Percentiles rank a stretch among this genome's conserved stretches.
These are phyloP conservation scores for Probosciger aterrimus DNA, from an alignment of 2,113 vertebrate genomes.

Conservation along the genomic window DNA sequence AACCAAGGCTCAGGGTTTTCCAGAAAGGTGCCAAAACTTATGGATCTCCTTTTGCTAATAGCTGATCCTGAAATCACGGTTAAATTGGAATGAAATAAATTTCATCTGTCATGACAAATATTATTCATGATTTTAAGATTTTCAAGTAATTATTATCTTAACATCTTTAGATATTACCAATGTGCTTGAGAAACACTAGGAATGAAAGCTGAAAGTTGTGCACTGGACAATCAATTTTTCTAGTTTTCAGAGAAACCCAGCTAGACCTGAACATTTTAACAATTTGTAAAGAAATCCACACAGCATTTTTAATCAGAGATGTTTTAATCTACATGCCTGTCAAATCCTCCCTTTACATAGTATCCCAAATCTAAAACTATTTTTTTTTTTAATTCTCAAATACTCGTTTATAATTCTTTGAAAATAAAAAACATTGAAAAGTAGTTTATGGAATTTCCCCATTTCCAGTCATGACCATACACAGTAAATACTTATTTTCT, in stretches of 20 bases:
- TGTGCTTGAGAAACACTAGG: background rate
- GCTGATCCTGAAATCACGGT: background rate
- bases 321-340: background rate
- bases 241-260: background rate
- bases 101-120: background rate
- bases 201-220: background rate
- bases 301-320: background rate
- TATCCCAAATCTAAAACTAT: background rate
- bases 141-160: background rate
- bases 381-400: background rate
- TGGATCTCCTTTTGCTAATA: background rate
- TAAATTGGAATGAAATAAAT: background rate
- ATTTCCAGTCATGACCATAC: background rate
- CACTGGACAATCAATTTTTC: background rate
- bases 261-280: background rate
- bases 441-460: background rate
- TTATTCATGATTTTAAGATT: background rate
- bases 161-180: background rate
- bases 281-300: background rate
- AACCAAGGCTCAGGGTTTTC: background rate
- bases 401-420: background rate
- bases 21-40: background rate
- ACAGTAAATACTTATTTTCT: background rate
- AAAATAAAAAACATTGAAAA: background rate
- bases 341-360: background rate